These are phyloP conservation scores for Meloidogyne chitwoodi DNA, from an alignment of 1,140 invertebrate species.

Conservation along the genomic window DNA sequence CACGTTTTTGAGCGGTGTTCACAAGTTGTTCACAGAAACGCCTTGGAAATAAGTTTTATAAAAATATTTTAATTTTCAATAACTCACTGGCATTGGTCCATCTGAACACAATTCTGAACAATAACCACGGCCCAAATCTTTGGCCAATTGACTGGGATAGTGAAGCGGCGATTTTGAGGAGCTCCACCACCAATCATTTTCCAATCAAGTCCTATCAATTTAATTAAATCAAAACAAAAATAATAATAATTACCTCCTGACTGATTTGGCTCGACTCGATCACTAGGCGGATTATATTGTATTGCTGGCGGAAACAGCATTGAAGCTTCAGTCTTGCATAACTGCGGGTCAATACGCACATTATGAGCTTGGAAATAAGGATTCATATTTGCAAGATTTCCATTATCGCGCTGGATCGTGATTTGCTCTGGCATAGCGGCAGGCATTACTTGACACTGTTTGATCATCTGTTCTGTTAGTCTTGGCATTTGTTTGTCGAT, in stretches of 20 bases:
- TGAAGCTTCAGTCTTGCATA: slow-evolving; percentile 7
- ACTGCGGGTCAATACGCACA: slow-evolving; percentile 21
- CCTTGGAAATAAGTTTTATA: neutral
- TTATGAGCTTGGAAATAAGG: slow-evolving; percentile 25
- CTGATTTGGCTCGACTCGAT: slow-evolving; percentile 8
- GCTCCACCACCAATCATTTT: neutral
- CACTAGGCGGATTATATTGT: slow-evolving; percentile 6
- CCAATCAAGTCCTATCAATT: neutral
- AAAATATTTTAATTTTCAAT: neutral
- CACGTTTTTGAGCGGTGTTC: neutral
- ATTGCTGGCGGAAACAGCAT: slow-evolving; percentile 23
- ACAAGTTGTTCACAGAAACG: slow-evolving; percentile 9
- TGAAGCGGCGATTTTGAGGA: neutral
- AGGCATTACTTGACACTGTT: slow-evolving; percentile 24
- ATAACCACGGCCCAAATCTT: slow-evolving; percentile 21
- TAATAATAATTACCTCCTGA: neutral
- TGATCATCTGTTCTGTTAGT: slow-evolving; percentile 29
- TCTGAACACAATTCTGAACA: slow-evolving; percentile 11
- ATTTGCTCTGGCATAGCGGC: slow-evolving; percentile 2
- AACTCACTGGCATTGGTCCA: slow-evolving; percentile 20
- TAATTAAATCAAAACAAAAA: neutral
- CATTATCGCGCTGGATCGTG: slow-evolving; percentile 18
- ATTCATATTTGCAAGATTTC: slow-evolving; percentile 14
- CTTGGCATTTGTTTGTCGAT: slow-evolving; percentile 36
- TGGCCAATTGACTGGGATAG: neutral